These are phyloP conservation scores for Strix aluco DNA, from an alignment of 2,113 vertebrate species.

Conservation along the genomic window DNA sequence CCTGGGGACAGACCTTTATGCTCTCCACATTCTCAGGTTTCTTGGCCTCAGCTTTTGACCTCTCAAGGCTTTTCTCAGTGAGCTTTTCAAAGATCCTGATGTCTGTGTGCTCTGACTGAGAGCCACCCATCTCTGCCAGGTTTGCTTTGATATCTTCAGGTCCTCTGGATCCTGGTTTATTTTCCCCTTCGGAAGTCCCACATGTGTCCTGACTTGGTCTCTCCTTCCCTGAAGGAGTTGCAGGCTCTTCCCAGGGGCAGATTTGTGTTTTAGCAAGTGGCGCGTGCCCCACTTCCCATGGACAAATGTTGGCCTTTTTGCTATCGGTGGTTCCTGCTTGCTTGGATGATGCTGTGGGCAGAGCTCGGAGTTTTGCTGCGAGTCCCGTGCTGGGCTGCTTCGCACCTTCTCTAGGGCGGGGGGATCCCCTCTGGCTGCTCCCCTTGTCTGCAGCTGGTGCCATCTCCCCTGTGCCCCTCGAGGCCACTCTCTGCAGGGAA, in stretches of 20 bases:
- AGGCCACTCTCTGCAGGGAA: rapidly evolving
- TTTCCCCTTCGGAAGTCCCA: not conserved
- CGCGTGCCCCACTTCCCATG: slow-evolving; percentile 13
- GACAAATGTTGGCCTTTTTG: slow-evolving; percentile 41
- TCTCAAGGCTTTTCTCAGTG: not conserved
- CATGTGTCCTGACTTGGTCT: rapidly evolving
- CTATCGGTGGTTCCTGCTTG: not conserved
- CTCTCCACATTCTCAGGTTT: not conserved
- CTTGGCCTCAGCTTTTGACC: not conserved
- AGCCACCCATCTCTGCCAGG: not conserved
- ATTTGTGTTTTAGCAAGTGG: not conserved
- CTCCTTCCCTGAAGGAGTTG: not conserved
- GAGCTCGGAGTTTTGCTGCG: not conserved
- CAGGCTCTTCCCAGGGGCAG: slow-evolving; percentile 46
- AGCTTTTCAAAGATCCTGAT: not conserved
- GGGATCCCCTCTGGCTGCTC: not conserved
- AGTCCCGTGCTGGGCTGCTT: not conserved
- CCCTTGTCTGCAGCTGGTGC: not conserved
- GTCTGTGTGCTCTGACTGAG: not conserved
- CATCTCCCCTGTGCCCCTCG: rapidly evolving
- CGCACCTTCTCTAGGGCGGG: not conserved
- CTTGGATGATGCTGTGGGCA: not conserved
- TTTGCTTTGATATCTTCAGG: not conserved
- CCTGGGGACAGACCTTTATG: slow-evolving; percentile 62
- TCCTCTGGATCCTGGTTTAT: not conserved